Base-by-base conservation (phyloP, 2,888 invertebrate species). In the Allygus modestus region DNA sequence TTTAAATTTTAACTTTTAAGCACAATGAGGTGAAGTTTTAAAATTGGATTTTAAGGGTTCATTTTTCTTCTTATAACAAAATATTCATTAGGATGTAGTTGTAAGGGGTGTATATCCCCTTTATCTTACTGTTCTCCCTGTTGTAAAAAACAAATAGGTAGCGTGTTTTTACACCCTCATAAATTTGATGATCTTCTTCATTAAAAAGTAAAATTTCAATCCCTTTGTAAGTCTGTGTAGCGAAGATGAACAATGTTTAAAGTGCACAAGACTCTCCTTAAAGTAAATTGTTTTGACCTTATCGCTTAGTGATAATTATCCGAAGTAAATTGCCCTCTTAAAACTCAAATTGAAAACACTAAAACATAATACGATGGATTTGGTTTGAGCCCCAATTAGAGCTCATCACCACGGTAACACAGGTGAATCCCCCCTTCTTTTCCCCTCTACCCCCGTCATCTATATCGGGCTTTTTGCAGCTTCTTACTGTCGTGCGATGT, bases 331-430 rank as follows among this genome's bases (percentile, higher is more conserved):
- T 65, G 65, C 65, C 28, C 26, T 28, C 65, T 65, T 65, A 65
- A 28, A 28, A 65, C 28, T 65, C 28, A 65, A 28, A 65, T 65
- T 65, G 65, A 65, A 65, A 28, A 65, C 65, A 31, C 65, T 65
- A 65, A 65, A 65, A 65, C 28, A 65, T 65, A 65, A 65, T 28
- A 28, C 15, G 65, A 65, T 65, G 65, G 65, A 65, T 65, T 65
- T 65, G 65, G 65, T 65, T 65, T 41, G 73, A 73, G 73, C 26
- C 11, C 73, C 73, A 73, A 73, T 73, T 73, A 73, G 73, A n/a
- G 0, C 73, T 73, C 73, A 73, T 73, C 73, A 73, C 73, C 73
- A 41, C 23, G 73, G 73, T 73, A 73, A 73, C 73, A 73, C 73
- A 73, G 73, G 73, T 73, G 73, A 73, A 41, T 11, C 20, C 43